Percentiles rank a stretch among this genome's conserved stretches.
Conservation (phyloP, 2,797 vertebrate species). For the Ciconia nigra region DNA sequence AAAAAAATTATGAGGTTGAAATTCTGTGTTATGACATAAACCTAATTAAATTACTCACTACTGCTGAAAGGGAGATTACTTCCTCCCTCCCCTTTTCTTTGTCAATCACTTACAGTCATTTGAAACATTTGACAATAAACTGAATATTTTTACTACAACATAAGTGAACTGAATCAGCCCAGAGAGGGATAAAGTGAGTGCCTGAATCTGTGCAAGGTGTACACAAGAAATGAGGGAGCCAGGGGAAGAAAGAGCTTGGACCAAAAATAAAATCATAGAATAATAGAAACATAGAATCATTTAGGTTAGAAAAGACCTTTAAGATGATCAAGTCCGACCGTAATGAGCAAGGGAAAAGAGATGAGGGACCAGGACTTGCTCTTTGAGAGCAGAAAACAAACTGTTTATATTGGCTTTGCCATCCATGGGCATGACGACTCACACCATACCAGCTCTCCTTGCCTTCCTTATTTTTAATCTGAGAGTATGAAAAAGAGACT, state of each 20-base stretch:
- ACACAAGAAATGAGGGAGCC: background rate
- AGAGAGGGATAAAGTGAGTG: background rate
- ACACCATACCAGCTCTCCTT: fast-evolving
- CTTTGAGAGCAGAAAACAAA: background rate
- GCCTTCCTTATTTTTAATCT: background rate
- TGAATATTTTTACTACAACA: background rate
- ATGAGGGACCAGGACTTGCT: background rate
- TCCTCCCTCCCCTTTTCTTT: background rate
- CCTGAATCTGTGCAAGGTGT: background rate
- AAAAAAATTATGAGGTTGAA: background rate
- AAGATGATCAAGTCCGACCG: fast-evolving
- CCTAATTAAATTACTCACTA: background rate
- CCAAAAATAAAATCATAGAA: background rate
- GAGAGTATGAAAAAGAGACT: fast-evolving
- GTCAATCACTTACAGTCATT: background rate
- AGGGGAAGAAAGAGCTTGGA: background rate
- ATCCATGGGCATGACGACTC: background rate
- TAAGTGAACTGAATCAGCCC: background rate
- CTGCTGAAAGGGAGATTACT: background rate
- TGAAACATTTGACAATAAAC: background rate
- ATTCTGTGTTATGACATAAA: background rate
- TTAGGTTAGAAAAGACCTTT: background rate
- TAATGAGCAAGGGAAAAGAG: background rate
- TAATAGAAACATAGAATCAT: background rate
- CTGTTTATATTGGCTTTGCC: background rate